phyloP scores from a whole-genome alignment of 2,113 vertebrate genomes.

The Calyptommatus sinebrachiatus region DNA sequence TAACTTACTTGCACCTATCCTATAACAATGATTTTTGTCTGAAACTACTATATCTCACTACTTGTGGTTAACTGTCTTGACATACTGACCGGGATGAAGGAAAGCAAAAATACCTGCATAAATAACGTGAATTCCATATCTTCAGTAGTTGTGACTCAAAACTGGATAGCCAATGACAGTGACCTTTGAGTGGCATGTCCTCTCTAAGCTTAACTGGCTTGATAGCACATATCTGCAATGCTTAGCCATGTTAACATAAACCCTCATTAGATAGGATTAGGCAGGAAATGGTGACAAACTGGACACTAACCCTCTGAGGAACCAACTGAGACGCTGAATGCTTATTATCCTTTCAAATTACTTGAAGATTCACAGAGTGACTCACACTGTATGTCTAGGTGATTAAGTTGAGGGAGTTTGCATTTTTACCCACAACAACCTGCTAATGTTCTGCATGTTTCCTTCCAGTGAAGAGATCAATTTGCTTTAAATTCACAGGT shows the following conservation, averaged over 20 bases:
- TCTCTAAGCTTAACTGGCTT: slow-evolving; percentile 82
- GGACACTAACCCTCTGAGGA: slow-evolving; percentile 88
- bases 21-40: neutral
- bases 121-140: too few relatives aligned
- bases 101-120: neutral
- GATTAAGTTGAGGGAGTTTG: slow-evolving; percentile 46
- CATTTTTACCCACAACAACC: slow-evolving; percentile 51
- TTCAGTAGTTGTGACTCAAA: slow-evolving; percentile 67
- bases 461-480: neutral
- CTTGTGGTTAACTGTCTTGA: neutral
- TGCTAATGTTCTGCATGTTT: slow-evolving; percentile 64
- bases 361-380: slow-evolving; percentile 60
- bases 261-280: slow-evolving; percentile 96
- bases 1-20: too few relatives aligned
- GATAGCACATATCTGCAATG: slow-evolving; percentile 78
- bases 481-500: too few relatives aligned
- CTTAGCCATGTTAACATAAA: slow-evolving; percentile 96
- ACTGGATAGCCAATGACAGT: slow-evolving; percentile 80
- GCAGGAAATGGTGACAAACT: slow-evolving; percentile 86
- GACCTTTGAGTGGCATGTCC: slow-evolving; percentile 80
- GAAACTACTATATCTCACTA: neutral
- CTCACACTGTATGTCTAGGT: slow-evolving; percentile 44
- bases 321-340: slow-evolving; percentile 68
- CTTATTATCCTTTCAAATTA: slow-evolving; percentile 86
- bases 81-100: neutral